phyloP scores from a whole-genome alignment of 2,888 invertebrate species.

The Plagiodera versicolora region DNA sequence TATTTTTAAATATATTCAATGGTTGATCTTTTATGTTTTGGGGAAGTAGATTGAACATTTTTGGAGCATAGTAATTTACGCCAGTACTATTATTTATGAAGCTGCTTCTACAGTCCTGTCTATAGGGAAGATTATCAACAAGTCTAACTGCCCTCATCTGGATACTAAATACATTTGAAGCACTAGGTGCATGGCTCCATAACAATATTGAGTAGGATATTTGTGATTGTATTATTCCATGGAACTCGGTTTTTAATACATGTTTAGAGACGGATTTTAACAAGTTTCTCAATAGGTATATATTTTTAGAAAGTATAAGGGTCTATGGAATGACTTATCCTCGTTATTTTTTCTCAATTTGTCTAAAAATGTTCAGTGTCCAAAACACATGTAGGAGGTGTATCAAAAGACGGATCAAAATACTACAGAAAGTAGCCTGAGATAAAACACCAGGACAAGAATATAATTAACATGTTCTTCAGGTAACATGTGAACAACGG shows the following conservation, averaged over 20 bases:
- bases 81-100: constrained; percentile 1
- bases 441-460: too few species aligned
- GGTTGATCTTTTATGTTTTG: too few species aligned
- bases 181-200: not conserved
- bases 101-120: constrained; percentile 5
- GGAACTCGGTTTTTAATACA: too few species aligned
- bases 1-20: too few species aligned
- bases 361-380: too few species aligned
- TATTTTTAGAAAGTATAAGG: constrained; percentile 4
- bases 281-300: constrained; percentile 7
- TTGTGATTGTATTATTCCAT: not conserved
- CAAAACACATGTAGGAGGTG: too few species aligned
- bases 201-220: not conserved
- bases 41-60: not conserved
- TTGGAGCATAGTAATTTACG: constrained; percentile 6
- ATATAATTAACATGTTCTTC: too few species aligned
- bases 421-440: too few species aligned
- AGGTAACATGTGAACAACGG: too few species aligned
- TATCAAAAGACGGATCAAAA: too few species aligned
- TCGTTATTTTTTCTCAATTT: too few species aligned
- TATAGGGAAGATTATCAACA: not conserved
- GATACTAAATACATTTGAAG: constrained; percentile 4
- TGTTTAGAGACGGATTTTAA: constrained; percentile 1
- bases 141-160: not conserved
- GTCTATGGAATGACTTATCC: too few species aligned